Conservation (phyloP, 2,888 invertebrate genomes). For the Apocheima hispidaria region DNA sequence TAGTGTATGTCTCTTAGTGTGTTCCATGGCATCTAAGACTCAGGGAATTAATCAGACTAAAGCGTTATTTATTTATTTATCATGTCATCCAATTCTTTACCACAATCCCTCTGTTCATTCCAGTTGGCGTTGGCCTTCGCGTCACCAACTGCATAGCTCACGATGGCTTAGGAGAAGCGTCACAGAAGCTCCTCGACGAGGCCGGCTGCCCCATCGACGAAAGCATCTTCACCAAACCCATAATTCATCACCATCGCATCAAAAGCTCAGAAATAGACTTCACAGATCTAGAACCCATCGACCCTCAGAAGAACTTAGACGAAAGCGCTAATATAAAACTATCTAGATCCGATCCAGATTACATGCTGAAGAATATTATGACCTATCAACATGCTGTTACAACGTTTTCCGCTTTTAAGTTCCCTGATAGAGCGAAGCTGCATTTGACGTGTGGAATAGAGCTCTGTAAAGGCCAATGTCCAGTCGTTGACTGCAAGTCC, state of each 20-base stretch:
- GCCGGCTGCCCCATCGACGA: slow-evolving; percentile 92
- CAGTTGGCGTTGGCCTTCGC: slow-evolving; percentile 90
- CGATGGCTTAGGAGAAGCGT: slow-evolving; percentile 91
- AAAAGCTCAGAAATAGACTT: slow-evolving; percentile 73
- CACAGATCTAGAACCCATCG: slow-evolving; percentile 68
- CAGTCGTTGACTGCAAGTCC: slow-evolving; percentile 84
- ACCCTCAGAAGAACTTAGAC: slow-evolving; percentile 66
- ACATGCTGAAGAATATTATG: slow-evolving; percentile 79
- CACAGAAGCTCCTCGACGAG: slow-evolving; percentile 90
- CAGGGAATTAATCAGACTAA: too few relatives aligned
- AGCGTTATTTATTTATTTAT: too few relatives aligned
- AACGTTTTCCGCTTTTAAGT: slow-evolving; percentile 93
- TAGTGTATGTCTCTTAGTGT: too few relatives aligned
- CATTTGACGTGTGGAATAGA: slow-evolving; percentile 92
- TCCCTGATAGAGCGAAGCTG: slow-evolving; percentile 91
- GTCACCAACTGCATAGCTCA: slow-evolving; percentile 92
- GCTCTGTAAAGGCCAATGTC: slow-evolving; percentile 91
- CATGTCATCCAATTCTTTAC: too few relatives aligned
- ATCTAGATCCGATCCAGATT: slow-evolving; percentile 69
- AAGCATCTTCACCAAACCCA: slow-evolving; percentile 85
- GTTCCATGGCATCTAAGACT: too few relatives aligned
- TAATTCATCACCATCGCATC: slow-evolving; percentile 73
- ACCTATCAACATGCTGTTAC: slow-evolving; percentile 84
- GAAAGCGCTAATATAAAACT: slow-evolving; percentile 64
- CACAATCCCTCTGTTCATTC: slow-evolving; percentile 47